A percentile compares a stretch with the other conserved stretches of the same genome.
Evolutionary conservation across 2,888 invertebrate genomes (phyloP).

Genomic region (Drosophila kambysellisi): DNA sequence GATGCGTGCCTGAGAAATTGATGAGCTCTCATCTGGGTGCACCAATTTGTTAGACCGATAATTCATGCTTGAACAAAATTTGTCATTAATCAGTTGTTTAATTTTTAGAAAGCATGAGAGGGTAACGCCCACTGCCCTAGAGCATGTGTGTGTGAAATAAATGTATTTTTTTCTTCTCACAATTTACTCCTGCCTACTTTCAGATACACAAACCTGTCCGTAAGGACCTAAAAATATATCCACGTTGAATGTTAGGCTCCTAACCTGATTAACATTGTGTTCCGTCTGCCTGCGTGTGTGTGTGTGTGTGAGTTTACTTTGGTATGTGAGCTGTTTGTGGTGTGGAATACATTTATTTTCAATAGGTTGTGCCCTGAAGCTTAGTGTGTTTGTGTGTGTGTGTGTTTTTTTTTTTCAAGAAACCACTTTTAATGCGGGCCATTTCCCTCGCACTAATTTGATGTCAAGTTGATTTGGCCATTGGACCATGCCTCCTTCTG

Average conservation of each 20-base stretch:
- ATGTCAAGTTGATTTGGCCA: constrained; percentile 57
- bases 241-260: constrained; percentile 36
- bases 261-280: constrained; percentile 76
- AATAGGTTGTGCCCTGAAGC: constrained; percentile 19
- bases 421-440: constrained; percentile 32
- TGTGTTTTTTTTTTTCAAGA: constrained; percentile 2
- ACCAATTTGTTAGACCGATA: constrained; percentile 70
- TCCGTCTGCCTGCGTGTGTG: constrained; percentile 16
- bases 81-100: constrained; percentile 76
- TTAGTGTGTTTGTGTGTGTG: constrained; percentile 6
- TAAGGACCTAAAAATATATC: constrained; percentile 56
- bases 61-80: constrained; percentile 63
- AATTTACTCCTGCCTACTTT: constrained; percentile 26
- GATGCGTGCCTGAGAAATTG: constrained; percentile 52
- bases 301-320: constrained; percentile 29
- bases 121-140: constrained; percentile 20
- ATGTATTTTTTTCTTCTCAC: constrained; percentile 16
- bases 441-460: constrained; percentile 47
- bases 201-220: constrained; percentile 38
- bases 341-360: constrained; percentile 36
- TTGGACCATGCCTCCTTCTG: constrained; percentile 6
- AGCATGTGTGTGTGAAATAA: constrained; percentile 7
- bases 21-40: constrained; percentile 54
- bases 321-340: constrained; percentile 24
- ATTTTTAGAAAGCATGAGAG: constrained; percentile 65